phyloP scores from a whole-genome alignment of 2,113 vertebrate genomes.

The Maccullochella peelii region DNA sequence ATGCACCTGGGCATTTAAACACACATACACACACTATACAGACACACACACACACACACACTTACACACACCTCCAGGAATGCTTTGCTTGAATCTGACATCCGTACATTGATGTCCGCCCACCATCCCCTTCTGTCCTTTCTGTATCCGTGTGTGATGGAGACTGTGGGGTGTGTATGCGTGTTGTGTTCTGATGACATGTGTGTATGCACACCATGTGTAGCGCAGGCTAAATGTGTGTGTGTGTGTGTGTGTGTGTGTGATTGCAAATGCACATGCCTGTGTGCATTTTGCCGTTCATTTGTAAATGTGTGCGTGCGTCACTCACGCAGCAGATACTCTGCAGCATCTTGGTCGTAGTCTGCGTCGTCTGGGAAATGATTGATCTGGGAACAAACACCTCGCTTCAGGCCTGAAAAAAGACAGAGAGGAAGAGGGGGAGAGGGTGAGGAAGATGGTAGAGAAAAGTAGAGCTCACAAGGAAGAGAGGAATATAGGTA shows the following conservation, averaged over 20 bases:
- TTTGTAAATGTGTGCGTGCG: conserved; percentile 12
- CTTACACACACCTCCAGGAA: conserved; percentile 55
- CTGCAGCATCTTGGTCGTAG: conserved; percentile 94
- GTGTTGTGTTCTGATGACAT: conserved; percentile 1
- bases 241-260: not conserved
- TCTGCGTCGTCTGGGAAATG: conserved; percentile 95
- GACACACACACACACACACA: conserved; percentile 37
- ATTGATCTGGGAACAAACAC: conserved; percentile 94
- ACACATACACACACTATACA: conserved; percentile 41
- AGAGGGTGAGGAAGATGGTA: not conserved
- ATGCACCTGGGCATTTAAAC: conserved; percentile 65
- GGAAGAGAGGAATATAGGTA: not conserved
- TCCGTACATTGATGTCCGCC: conserved; percentile 75
- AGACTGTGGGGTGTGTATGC: conserved; percentile 14
- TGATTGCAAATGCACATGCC: conserved; percentile 8
- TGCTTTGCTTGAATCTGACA: conserved; percentile 67
- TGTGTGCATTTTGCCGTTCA: conserved; percentile 7
- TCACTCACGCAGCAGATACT: conserved; percentile 91
- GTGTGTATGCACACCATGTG: not conserved
- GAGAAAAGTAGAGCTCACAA: not conserved
- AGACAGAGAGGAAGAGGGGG: conserved; percentile 5
- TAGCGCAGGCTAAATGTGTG: not conserved
- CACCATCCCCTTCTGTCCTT: conserved; percentile 75
- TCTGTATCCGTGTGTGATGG: conserved; percentile 41
- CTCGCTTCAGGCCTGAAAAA: conserved; percentile 88